phyloP scores from a whole-genome alignment of 2,888 invertebrate species.

The Cryptus viduatorius region DNA sequence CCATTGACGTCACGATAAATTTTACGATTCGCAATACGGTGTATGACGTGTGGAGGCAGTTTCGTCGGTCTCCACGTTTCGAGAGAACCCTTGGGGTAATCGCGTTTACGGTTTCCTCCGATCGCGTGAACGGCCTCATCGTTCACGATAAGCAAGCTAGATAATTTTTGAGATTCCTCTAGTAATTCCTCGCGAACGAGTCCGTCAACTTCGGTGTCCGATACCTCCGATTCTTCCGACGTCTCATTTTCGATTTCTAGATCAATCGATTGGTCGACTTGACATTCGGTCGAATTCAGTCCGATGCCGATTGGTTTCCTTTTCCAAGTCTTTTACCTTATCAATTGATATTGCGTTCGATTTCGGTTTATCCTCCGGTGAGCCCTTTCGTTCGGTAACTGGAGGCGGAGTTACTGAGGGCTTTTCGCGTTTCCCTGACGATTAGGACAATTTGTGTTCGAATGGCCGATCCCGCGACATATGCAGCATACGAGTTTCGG shows the following conservation, averaged over 20 bases:
- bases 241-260: not conserved
- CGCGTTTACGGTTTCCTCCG: not conserved
- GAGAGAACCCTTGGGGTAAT: not conserved
- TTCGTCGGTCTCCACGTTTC: conserved; percentile 33
- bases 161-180: conserved; percentile 12
- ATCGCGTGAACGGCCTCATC: not conserved
- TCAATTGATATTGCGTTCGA: conserved; percentile 7
- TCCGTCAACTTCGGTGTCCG: conserved; percentile 9
- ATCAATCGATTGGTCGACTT: not conserved
- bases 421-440: conserved; percentile 33
- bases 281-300: not conserved
- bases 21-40: conserved; percentile 14
- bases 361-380: conserved; percentile 3
- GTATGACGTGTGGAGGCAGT: conserved; percentile 8
- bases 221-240: conserved; percentile 21
- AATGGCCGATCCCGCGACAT: conserved; percentile 29
- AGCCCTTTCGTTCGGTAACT: conserved; percentile 26
- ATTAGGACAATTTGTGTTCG: conserved; percentile 19
- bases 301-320: not conserved
- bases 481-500: conserved; percentile 26
- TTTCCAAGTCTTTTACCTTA: conserved; percentile 5
- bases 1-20: not conserved
- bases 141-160: not conserved
- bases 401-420: conserved; percentile 37
- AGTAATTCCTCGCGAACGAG: conserved; percentile 3